Conservation (phyloP, 1,140 invertebrate genomes). For the Diuraphis noxia region DNA sequence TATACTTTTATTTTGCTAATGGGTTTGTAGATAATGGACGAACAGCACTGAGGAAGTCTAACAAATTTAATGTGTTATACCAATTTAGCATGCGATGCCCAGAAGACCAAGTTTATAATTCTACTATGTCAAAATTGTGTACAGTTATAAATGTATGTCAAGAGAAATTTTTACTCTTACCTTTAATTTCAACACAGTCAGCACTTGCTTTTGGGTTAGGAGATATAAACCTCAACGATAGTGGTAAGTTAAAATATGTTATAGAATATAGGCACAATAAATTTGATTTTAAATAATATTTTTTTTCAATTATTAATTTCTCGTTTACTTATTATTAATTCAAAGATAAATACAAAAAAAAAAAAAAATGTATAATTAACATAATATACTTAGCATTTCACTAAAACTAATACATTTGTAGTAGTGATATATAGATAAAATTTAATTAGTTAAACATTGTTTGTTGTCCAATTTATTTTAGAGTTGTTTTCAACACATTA, state of each 20-base stretch:
- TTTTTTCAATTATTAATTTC: neutral
- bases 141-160: constrained; percentile 69
- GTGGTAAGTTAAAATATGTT: constrained; percentile 11
- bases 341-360: too few species aligned
- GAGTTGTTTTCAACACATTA: neutral
- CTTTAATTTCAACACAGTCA: constrained; percentile 64
- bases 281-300: neutral
- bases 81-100: constrained; percentile 70
- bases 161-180: constrained; percentile 67
- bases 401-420: neutral
- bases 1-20: neutral
- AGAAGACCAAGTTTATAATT: constrained; percentile 69
- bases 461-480: neutral
- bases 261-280: neutral
- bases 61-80: constrained; percentile 67
- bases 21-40: constrained; percentile 65
- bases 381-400: neutral
- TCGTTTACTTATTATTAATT: too few species aligned
- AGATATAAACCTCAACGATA: neutral
- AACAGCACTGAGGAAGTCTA: constrained; percentile 66
- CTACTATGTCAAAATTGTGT: constrained; percentile 66
- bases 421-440: neutral
- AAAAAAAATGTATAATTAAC: neutral
- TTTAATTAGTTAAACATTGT: neutral
- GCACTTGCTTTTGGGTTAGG: constrained; percentile 64